A percentile compares a stretch with the other conserved stretches of the same genome.
These are phyloP conservation scores for Tenthredo scrophulariae DNA, from an alignment of 2,888 invertebrate genomes.

Conservation along the genomic window DNA sequence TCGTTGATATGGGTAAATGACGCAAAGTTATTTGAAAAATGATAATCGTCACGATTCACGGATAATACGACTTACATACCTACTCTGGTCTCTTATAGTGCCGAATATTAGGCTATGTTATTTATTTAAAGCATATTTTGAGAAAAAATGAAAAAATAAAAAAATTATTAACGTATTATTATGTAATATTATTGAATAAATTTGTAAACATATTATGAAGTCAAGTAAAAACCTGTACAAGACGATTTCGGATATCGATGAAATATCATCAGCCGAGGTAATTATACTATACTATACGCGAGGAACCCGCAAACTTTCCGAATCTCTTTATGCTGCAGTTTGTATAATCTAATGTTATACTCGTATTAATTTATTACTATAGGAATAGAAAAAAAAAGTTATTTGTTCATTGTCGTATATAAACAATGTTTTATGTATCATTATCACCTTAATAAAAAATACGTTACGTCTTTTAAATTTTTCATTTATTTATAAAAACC, in stretches of 20 bases:
- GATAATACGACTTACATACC: background rate
- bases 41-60: constrained; percentile 7
- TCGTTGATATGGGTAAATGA: background rate
- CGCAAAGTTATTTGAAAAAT: background rate
- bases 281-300: too few species aligned
- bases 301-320: background rate
- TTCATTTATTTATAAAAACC: background rate
- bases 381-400: constrained; percentile 59
- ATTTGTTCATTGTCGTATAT: constrained; percentile 70
- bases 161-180: constrained; percentile 9
- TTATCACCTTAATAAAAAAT: constrained; percentile 70
- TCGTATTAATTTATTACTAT: constrained; percentile 55
- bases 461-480: constrained; percentile 70
- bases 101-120: constrained; percentile 15
- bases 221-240: background rate
- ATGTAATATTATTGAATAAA: background rate
- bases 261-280: background rate
- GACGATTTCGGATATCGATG: background rate
- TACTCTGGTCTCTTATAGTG: constrained; percentile 11
- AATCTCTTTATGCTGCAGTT: constrained; percentile 1
- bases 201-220: constrained; percentile 15
- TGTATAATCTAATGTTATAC: constrained; percentile 53
- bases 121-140: constrained; percentile 3
- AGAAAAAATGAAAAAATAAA: background rate
- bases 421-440: constrained; percentile 72